Evolutionary conservation across 64 coral and sea anemone genomes (phyloP), one percentile per base, ranked within the genome.

Genomic region (Platygyra sinensis): DNA sequence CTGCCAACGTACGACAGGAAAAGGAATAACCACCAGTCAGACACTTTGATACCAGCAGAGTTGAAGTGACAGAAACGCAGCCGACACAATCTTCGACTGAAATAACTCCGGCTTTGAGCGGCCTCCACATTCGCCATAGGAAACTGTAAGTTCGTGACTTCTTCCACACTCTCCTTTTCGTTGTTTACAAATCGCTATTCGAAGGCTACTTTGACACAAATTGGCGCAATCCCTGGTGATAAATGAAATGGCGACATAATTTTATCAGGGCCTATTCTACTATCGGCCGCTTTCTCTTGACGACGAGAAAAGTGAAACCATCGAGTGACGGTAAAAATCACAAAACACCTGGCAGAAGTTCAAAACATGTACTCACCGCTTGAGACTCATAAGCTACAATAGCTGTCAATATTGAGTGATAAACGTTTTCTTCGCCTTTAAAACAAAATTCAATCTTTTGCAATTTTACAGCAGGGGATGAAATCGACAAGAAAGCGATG

Each of bases 1-100:
- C 81, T 51, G 38, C 36, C 67, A 39, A 85, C 22, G 38, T 85
- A 85, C 36, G 22, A 50, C 31, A 85, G 24, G 81, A 64, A 85
- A 8, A 85, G 81, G 49, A 85, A 85, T 39, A 85, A 22, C 81
- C 81, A 85, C 81, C 81, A 85, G 33, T 38, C 67, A 5, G 81
- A 85, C 2, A 72, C 63, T 85, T 85, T 72, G 5, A 51, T 36
- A 24, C 62, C 62, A 15, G 32, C n/a, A 0, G 62, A 46, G 63
- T 85, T 85, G 63, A 51, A 85, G 24, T 64, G 81, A 51, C 81
- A 85, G 20, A 64, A 71, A 85, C 36, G 32, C n/a, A 64, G 17
- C 63, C 42, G 19, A 8, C 62, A 71, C 8, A 13, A 20, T 51
- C n/a, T 12, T 30, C 81, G 64, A 71, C 61, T 22, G 25, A 72